Evolutionary conservation across 2,113 vertebrate genomes (phyloP), one percentile per base, ranked within the genome.

Genomic region (Gobio gobio): DNA sequence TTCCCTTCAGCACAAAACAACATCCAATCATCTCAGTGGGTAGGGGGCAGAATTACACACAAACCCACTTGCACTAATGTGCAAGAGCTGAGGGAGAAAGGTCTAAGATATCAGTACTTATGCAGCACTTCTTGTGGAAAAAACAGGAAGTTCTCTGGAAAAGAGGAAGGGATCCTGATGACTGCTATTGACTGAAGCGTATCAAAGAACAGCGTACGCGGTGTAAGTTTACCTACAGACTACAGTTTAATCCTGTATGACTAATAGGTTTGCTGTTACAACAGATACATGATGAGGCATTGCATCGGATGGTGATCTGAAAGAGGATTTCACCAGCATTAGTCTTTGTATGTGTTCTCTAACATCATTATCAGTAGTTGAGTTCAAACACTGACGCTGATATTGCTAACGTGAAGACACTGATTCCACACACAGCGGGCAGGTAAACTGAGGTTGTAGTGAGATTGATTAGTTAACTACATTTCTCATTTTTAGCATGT

Each of bases 1-100:
- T 90, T 90, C 88, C 86, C 84, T 89, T 64, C 72, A 84, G 87
- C 83, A 59, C 86, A 85, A 88, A 89, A 84, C 80, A 86, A 64
- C 72, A 5, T 81, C 63, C 86, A 89, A 88, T 88, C 87, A 87
- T 85, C 85, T 82, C 81, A 54, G 86, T 68, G 85, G 61, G 75
- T 74, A 56, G 78, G 45, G 81, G 56, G 76, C 72, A 87, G 83
- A 82, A 63, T 83, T 74, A 45, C 49, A 49, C 70, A 79, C 72
- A 82, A 40, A 54, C 13, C 70, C 61, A 82, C 54, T 76, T 72
- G 51, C 85, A 78, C 68, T 78, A 73, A 82, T 77, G 86, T 64
- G 56, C 56, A 45, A 78, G 77, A 20, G 43, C 64, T 59, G 61
- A 43, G 80, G 54, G 63, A 54, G 56, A 73, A 56, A 56, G 70